These are phyloP conservation scores for Trachops cirrhosus DNA, from an alignment of 2,797 vertebrate species.

Conservation along the genomic window DNA sequence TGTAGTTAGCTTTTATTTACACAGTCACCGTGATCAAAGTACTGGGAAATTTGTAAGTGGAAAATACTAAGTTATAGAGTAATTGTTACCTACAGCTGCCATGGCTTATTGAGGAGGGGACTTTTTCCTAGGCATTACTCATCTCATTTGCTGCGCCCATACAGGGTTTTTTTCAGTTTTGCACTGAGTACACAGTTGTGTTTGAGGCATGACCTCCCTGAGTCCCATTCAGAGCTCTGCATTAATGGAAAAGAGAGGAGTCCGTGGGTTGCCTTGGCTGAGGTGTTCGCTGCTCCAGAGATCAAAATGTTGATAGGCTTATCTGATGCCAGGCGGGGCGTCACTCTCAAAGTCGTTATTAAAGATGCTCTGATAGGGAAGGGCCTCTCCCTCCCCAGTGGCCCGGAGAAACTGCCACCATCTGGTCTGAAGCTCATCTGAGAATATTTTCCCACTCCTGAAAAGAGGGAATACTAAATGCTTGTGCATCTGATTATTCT, in stretches of 20 bases:
- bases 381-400: not conserved
- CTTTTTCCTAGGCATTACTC: not conserved
- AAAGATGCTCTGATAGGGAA: not conserved
- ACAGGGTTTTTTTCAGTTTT: not conserved
- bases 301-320: not conserved
- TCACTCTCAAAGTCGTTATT: not conserved
- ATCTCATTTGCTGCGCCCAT: not conserved
- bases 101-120: not conserved
- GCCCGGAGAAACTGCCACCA: not conserved
- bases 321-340: not conserved
- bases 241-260: not conserved
- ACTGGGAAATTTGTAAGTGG: not conserved
- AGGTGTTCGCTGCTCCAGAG: not conserved
- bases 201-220: not conserved
- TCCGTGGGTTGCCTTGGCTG: not conserved
- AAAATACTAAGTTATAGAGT: not conserved
- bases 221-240: not conserved
- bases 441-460: not conserved
- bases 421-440: not conserved
- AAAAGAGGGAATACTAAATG: not conserved
- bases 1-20: conserved; percentile 28
- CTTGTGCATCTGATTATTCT: not conserved
- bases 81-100: not conserved
- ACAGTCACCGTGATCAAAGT: not conserved
- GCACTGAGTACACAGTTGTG: not conserved